These are phyloP conservation scores for Nephrotoma flavescens DNA, from an alignment of 2,888 invertebrate species.

Conservation along the genomic window DNA sequence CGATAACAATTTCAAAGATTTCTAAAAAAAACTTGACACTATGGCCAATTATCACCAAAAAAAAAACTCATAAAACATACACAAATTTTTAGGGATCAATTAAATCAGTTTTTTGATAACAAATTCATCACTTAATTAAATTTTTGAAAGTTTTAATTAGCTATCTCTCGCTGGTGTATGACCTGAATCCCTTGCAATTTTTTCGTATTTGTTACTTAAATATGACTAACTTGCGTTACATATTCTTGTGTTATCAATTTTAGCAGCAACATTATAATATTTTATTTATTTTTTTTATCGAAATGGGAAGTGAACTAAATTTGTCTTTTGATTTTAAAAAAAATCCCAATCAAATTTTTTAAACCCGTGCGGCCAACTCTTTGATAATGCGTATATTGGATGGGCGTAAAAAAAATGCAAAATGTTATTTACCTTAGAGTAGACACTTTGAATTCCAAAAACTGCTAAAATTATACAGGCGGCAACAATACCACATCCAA, in stretches of 20 bases:
- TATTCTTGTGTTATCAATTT: not conserved
- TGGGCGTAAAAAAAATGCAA: not conserved
- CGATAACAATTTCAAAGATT: not conserved
- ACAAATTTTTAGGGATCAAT: not conserved
- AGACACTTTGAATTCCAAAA: conserved; percentile 5
- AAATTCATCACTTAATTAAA: not conserved
- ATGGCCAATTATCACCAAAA: not conserved
- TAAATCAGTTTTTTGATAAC: not conserved
- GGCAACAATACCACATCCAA: not conserved
- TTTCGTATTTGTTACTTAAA: not conserved
- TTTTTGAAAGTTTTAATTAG: not conserved
- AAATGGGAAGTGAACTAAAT: not conserved
- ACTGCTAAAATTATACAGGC: not conserved
- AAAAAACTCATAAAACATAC: not conserved
- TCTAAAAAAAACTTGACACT: not conserved
- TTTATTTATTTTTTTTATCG: not conserved
- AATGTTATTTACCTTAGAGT: conserved; percentile 6
- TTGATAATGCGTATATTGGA: not conserved
- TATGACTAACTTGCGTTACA: not conserved
- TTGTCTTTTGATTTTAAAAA: not conserved
- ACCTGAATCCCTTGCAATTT: not conserved
- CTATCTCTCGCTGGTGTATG: not conserved
- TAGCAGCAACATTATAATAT: not conserved
- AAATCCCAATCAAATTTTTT: not conserved
- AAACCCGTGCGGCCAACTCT: not conserved